phyloP scores from a whole-genome alignment of 2,113 vertebrate genomes.

The Neolamprologus longior region DNA sequence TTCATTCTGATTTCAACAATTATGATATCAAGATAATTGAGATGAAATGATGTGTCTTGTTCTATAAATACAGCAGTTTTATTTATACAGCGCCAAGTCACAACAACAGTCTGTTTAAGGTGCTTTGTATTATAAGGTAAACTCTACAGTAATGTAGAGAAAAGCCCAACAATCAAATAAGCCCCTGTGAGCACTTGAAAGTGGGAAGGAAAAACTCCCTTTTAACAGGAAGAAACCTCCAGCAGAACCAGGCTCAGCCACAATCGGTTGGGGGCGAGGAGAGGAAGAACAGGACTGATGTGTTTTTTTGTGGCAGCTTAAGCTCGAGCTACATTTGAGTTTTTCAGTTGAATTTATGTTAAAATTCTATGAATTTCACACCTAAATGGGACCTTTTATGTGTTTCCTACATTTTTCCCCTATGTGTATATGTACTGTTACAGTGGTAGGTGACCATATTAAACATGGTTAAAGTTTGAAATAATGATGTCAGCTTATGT shows the following conservation, averaged over 20 bases:
- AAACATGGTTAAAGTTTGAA: not conserved
- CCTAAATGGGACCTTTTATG: not conserved
- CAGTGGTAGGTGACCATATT: not conserved
- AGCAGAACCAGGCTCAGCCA: not conserved
- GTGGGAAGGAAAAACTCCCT: not conserved
- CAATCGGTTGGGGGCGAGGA: not conserved
- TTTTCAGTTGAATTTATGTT: not conserved
- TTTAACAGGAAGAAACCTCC: not conserved
- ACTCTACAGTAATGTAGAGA: not conserved
- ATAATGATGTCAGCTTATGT: not conserved
- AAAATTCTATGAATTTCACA: not conserved
- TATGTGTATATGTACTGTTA: not conserved
- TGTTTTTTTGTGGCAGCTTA: not conserved
- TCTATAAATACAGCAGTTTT: not conserved
- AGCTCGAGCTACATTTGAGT: not conserved
- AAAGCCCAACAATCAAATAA: not conserved
- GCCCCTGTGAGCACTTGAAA: not conserved
- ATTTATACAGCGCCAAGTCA: accelerated
- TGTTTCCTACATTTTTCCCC: accelerated
- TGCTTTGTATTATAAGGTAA: not conserved
- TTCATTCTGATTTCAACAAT: not conserved
- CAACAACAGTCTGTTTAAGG: not conserved
- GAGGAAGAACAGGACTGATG: not conserved
- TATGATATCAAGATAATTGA: not conserved
- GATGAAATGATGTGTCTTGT: not conserved